Base-by-base conservation (phyloP, 2,797 vertebrate genomes). In the Phoebastria nigripes region DNA sequence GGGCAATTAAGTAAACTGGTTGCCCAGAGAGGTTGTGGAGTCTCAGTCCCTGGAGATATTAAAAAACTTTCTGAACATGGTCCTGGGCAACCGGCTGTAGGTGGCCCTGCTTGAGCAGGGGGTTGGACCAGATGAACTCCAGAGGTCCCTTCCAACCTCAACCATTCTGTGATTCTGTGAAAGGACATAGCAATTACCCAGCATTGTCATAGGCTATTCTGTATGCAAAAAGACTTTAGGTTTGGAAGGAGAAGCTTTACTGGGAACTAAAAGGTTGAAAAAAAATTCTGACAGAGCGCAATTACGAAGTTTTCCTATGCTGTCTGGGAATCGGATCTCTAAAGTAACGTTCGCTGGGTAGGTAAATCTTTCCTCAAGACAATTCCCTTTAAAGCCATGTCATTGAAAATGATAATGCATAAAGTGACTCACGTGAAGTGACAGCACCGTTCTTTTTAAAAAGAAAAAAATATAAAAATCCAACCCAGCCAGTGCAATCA, bases 201-300 rank as follows among this genome's bases (percentile, higher is more conserved):
- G 61, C 70, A 79, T 91, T 94, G 59, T 94, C 76, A 95, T 16
- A 92, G 87, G 87, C 76, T 74, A 90, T 96, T 96, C 89, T 87
- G 86, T 52, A 73, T 69, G 94, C 42, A 90, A 88, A 96, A 87
- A 41, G 33, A 81, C 74, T 95, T 97, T 76, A 89, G 71, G 66
- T 93, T 95, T 97, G 72, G 96, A 93, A 94, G 94, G 73, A 95
- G 91, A 70, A 90, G 77, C 91, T 96, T 92, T 94, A 95, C 49
- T 94, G 65, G 85, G 85, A 97, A 90, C 86, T 95, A 76, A 80
- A 96, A 96, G 91, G 47, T 58, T 71, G 91, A 91, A 74, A 96
- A 89, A 89, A 46, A 76, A 73, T 33, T 39, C 83, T 84, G 70
- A 78, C 28, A 24, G n/a, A 37, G 15, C 55, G 26, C 10, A 52